Evolutionary conservation across 2,888 invertebrate genomes (phyloP), one percentile per base, ranked within the genome.

Genomic region (Timema cristinae): DNA sequence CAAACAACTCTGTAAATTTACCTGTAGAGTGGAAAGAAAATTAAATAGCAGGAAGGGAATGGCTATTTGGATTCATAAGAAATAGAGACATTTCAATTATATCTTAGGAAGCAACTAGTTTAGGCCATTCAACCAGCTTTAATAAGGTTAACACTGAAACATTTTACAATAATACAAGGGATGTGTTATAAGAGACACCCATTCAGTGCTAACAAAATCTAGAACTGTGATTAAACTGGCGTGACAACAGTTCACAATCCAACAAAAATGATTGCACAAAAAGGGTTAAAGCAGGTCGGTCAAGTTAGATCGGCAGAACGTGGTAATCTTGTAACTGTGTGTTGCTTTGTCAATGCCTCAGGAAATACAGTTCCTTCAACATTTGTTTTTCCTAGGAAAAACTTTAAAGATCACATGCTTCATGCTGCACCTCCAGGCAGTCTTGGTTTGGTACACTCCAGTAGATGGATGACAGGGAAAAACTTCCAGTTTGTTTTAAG

Each of bases 381-480:
- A 11, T 67, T 67, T 5, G 50, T 67, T n/a, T 67, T 50, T 49
- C 48, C 50, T 10, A 11, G 6, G 50, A 49, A 16, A 9, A 47
- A 16, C 15, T 66, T 70, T 6, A 50, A 70, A n/a, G 16, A 70
- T n/a, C 66, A 50, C 47, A 50, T 63, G 67, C 15, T 71, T 8
- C 8, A 32, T 66, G 67, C 66, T 13, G 50, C 71, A 10, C 70
- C 66, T 32, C 50, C 51, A 48, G 71, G 71, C 11, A 71, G 71
- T 54, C 51, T 48, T 50, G 67, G 51, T n/a, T 13, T 51, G 47
- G 71, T 47, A n/a, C 51, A 71, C 47, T 15, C 15, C 50, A 32
- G 66, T 50, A 52, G 66, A 16, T 70, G 70, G 70, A 70, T 70
- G 67, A 67, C 66, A 10, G 32, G 66, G 10, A 9, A 66, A 16